Evolutionary conservation across 2,797 vertebrate species (phyloP), one percentile per base, ranked within the genome.

Genomic region (Amblyopsis hoosieri): DNA sequence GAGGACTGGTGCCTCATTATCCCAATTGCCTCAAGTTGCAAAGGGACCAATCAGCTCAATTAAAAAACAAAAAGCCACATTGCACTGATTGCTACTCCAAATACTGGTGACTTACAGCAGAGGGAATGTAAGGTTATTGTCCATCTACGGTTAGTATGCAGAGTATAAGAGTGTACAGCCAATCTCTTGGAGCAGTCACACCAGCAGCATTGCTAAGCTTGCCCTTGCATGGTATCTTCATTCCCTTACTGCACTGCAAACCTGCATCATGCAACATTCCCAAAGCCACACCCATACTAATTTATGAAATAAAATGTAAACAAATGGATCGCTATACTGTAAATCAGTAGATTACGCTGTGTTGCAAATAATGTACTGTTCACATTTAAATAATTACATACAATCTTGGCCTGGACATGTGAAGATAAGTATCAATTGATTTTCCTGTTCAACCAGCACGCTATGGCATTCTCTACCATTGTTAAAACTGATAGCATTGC

Each of bases 101-200:
- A 62, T 57, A 65, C 17, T 45, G 74, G 59, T 57, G 1, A 72
- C 60, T 70, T 57, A 73, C 69, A 79, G 62, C 67, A 64, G 56
- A 76, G 66, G 73, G 66, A 63, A 81, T 72, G 66, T 70, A 19
- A 85, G 78, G 80, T 80, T 78, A 75, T 62, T 62, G 62, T 72
- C 57, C 54, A 59, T 76, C 51, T 76, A 58, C 60, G 71, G 72
- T 91, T 89, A 74, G 82, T 83, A 88, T 88, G 80, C 84, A 73
- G 77, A 47, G 65, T 78, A 74, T 75, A 80, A 74, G 51, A 84
- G 77, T 82, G 72, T 80, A 74, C 72, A 83, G 80, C 48, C 73
- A 77, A 81, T 82, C 61, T 85, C 84, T 76, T n/a, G 45, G 74
- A 83, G 81, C 54, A 83, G 75, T 74, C 64, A 81, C 81, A 76